Evolutionary conservation across 2,888 invertebrate genomes (phyloP).

Genomic region (Malthinus flaveolus): DNA sequence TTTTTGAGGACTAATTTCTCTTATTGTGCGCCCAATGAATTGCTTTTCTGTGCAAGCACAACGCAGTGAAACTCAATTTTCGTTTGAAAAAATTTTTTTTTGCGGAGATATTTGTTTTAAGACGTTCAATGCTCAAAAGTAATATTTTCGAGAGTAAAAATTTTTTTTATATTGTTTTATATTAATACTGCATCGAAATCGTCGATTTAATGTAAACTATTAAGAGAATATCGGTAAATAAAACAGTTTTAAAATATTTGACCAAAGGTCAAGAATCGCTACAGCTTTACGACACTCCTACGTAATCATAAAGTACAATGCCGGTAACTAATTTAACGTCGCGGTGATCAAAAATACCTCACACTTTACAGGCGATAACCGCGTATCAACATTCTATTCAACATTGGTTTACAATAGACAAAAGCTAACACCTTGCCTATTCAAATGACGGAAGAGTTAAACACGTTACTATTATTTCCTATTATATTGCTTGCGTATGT

Average conservation of each 20-base stretch:
- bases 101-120: constrained; percentile 8
- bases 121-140: too few species aligned
- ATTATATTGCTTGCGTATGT: constrained; percentile 10
- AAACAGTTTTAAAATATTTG: constrained; percentile 15
- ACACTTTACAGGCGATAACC: constrained; percentile 20
- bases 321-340: constrained; percentile 21
- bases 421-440: constrained; percentile 15
- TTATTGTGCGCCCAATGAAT: too few species aligned
- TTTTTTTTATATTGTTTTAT: too few species aligned
- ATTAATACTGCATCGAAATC: too few species aligned
- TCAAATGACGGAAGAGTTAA: constrained; percentile 17
- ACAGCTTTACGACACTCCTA: constrained; percentile 17
- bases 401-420: constrained; percentile 17
- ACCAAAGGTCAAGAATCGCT: constrained; percentile 19
- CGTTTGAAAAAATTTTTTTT: constrained; percentile 11
- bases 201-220: too few species aligned
- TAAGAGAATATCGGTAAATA: constrained; percentile 9
- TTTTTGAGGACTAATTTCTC: too few species aligned
- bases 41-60: too few species aligned
- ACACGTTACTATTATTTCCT: constrained; percentile 14
- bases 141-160: too few species aligned
- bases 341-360: constrained; percentile 17
- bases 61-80: too few species aligned
- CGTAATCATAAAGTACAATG: constrained; percentile 24
- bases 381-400: constrained; percentile 15